phyloP scores from a whole-genome alignment of 2,888 invertebrate species.

The Cerastis rubricosa region DNA sequence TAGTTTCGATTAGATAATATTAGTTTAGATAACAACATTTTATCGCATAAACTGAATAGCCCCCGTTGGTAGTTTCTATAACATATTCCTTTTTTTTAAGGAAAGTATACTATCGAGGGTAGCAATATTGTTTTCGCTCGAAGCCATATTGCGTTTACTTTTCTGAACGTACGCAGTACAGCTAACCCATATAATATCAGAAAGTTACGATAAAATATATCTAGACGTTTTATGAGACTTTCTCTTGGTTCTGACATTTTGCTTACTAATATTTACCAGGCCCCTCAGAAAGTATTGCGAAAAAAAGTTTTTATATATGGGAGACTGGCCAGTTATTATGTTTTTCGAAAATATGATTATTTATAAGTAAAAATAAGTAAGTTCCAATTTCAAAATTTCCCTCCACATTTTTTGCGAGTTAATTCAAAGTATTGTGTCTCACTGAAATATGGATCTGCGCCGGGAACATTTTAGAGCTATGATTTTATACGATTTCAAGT shows the following conservation, averaged over 20 bases:
- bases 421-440: too few relatives aligned
- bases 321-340: too few relatives aligned
- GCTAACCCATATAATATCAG: conserved; percentile 2
- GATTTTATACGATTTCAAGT: too few relatives aligned
- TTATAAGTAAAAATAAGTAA: too few relatives aligned
- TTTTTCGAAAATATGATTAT: too few relatives aligned
- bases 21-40: conserved; percentile 38
- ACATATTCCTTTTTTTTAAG: conserved; percentile 3
- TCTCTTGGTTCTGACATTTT: background rate
- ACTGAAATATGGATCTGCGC: too few relatives aligned
- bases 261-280: conserved; percentile 6
- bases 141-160: conserved; percentile 39
- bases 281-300: too few relatives aligned
- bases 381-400: too few relatives aligned
- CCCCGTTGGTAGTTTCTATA: background rate
- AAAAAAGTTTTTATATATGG: too few relatives aligned
- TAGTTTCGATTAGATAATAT: too few relatives aligned
- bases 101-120: conserved; percentile 10
- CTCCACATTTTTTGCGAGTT: too few relatives aligned
- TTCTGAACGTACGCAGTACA: background rate
- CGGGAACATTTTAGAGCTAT: too few relatives aligned
- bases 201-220: conserved; percentile 19
- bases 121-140: conserved; percentile 43
- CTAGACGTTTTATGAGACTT: background rate
- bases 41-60: conserved; percentile 23